A percentile compares a stretch with the other conserved stretches of the same genome.
Evolutionary conservation across 2,797 vertebrate genomes (phyloP).

Genomic region (Limosa lapponica): DNA sequence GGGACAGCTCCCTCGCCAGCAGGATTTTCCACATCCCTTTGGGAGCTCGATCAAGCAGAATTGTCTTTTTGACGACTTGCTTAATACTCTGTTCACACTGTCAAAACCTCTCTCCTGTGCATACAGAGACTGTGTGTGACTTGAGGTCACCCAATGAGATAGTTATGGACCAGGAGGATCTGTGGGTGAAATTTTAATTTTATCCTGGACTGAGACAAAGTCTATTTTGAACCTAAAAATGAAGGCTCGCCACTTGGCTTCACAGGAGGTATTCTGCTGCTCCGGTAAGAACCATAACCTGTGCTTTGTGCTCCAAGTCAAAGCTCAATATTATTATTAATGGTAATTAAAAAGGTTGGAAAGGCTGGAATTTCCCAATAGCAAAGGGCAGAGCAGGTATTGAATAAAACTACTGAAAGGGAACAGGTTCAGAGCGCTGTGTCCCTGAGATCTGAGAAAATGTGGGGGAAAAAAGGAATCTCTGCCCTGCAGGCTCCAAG

Average conservation of each 20-base stretch:
- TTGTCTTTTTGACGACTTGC: not conserved
- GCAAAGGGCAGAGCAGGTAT: not conserved
- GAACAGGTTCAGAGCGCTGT: not conserved
- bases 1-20: not conserved
- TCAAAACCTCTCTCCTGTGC: not conserved
- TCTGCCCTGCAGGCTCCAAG: fast-evolving
- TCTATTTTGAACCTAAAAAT: not conserved
- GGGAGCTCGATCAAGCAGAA: not conserved
- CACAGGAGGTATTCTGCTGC: not conserved
- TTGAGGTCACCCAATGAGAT: not conserved
- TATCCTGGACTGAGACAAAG: not conserved
- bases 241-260: not conserved
- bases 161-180: not conserved
- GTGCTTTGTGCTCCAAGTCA: not conserved
- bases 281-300: not conserved
- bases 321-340: not conserved
- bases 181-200: not conserved
- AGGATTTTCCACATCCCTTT: not conserved
- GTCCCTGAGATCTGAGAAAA: not conserved
- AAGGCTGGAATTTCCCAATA: not conserved
- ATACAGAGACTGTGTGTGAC: not conserved
- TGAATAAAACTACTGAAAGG: not conserved
- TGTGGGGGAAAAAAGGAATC: fast-evolving
- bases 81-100: not conserved
- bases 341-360: not conserved